Evolutionary conservation across 2,888 invertebrate genomes (phyloP).

Genomic region (Disparrhopalites patrizii): DNA sequence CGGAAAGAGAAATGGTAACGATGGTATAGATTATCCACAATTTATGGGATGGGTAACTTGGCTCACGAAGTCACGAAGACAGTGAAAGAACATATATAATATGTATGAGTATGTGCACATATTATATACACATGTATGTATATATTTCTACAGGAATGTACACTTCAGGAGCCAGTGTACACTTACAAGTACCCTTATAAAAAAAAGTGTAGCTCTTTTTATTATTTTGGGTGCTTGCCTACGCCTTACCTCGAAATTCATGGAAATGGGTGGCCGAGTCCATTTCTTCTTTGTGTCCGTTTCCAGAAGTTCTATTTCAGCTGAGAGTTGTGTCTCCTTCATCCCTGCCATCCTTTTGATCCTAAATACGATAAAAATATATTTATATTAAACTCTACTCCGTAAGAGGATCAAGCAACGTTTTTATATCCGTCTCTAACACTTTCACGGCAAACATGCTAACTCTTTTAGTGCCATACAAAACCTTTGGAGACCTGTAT

Average conservation of each 20-base stretch:
- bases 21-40: neutral
- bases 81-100: neutral
- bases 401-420: too few species aligned
- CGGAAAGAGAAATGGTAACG: neutral
- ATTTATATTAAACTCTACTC: neutral
- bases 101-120: neutral
- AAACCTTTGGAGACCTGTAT: neutral
- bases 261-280: constrained; percentile 99
- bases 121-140: neutral
- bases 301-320: constrained; percentile 96
- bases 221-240: too few species aligned
- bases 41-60: neutral
- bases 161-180: neutral
- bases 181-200: too few species aligned
- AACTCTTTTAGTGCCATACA: too few species aligned
- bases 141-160: neutral
- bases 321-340: constrained; percentile 99
- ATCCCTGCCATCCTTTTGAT: constrained; percentile 94
- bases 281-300: constrained; percentile 99
- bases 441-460: too few species aligned
- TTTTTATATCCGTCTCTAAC: neutral
- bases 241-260: constrained; percentile 90
- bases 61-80: neutral
- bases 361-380: constrained; percentile 52
- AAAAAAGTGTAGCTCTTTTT: neutral